Evolutionary conservation across 2,797 vertebrate genomes (phyloP).

Genomic region (Mastacembelus armatus): DNA sequence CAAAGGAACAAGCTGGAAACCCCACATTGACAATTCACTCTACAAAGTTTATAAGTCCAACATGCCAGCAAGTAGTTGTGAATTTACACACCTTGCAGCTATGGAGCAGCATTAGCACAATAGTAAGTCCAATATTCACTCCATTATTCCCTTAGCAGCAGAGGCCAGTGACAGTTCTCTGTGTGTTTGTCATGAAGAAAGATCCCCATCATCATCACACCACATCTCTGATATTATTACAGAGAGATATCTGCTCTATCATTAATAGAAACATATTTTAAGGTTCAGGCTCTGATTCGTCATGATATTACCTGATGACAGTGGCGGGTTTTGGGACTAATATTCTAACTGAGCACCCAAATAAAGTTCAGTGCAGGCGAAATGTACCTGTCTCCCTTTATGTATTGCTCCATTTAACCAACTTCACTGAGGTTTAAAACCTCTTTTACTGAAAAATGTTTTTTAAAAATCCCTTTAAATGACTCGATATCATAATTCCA

Average conservation of each 20-base stretch:
- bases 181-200: background rate
- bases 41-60: background rate
- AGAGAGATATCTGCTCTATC: conserved; percentile 7
- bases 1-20: background rate
- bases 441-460: background rate
- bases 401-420: background rate
- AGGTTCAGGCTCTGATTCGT: background rate
- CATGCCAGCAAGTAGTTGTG: background rate
- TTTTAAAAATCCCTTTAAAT: too few relatives aligned
- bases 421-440: background rate
- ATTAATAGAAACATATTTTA: background rate
- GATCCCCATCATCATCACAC: too few relatives aligned
- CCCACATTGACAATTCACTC: background rate
- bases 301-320: background rate
- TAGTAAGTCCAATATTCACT: background rate
- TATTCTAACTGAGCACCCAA: too few relatives aligned
- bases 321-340: background rate
- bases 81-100: background rate
- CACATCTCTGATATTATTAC: background rate
- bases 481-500: background rate
- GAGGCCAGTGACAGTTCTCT: too few relatives aligned
- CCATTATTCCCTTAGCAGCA: background rate
- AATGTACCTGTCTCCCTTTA: background rate
- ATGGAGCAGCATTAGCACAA: background rate
- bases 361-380: background rate